These are phyloP conservation scores for Heteromurus nitidus DNA, from an alignment of 2,888 invertebrate species.

Conservation along the genomic window DNA sequence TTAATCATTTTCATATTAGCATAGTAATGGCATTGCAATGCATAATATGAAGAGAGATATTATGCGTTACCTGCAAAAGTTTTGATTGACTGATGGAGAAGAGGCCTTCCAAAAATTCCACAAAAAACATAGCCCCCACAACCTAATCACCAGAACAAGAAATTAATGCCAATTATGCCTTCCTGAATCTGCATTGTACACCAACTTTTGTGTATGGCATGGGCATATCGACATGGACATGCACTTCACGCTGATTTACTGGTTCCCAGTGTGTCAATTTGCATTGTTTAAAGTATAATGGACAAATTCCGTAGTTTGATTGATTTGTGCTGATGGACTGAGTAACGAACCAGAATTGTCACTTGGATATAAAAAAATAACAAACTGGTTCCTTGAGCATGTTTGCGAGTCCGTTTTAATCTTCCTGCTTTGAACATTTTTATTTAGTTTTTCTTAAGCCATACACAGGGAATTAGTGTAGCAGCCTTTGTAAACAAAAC, in stretches of 20 bases:
- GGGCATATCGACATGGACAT: too few species aligned
- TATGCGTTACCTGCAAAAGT: conserved; percentile 35
- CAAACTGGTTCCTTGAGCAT: not conserved
- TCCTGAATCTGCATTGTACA: not conserved
- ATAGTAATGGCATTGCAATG: too few species aligned
- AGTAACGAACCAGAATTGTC: not conserved
- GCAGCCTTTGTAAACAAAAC: conserved; percentile 1
- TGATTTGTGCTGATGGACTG: not conserved
- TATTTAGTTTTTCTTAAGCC: not conserved
- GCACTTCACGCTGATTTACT: too few species aligned
- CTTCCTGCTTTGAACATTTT: too few species aligned
- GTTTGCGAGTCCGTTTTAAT: too few species aligned
- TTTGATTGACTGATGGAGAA: conserved; percentile 55
- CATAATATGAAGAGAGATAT: not conserved
- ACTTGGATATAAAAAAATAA: too few species aligned
- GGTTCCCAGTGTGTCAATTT: too few species aligned
- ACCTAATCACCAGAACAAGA: conserved; percentile 40
- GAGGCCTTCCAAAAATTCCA: conserved; percentile 58
- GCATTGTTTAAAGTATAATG: too few species aligned
- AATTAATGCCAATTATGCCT: conserved; percentile 12
- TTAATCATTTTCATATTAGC: not conserved
- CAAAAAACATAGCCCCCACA: conserved; percentile 62
- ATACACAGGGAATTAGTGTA: too few species aligned
- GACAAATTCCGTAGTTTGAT: not conserved
- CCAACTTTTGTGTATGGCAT: too few species aligned